Base-by-base conservation (phyloP, 2,888 invertebrate species). In the Campoletis raptor region DNA sequence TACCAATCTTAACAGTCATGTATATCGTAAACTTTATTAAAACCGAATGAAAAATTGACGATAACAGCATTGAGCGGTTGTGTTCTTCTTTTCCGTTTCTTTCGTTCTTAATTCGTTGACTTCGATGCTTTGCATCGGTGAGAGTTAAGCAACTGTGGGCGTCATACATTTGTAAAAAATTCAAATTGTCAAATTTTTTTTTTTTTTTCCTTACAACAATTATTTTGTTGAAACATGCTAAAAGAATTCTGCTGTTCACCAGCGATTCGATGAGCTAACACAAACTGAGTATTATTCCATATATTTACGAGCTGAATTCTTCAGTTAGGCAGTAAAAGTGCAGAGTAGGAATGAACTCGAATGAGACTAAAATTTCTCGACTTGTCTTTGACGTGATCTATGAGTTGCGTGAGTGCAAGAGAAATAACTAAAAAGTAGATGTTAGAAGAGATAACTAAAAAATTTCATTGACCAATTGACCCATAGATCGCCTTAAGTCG, bases 11-110 rank as follows among this genome's bases (percentile, higher is more conserved):
- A 87, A 86, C 78, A 80, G 72, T 83, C 72, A 80, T 86, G 85
- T 83, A 86, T 77, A 86, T 86, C 86, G 70, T 83, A 83, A 83
- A 83, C 72, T 86, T 86, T 83, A 86, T 86, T 86, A 70, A 83
- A 77, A 72, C 76, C 83, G 80, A 83, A 86, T 86, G 37, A 80
- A 61, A 80, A 81, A 66, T 57, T 54, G 67, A 67, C 54, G 67
- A 74, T 73, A 83, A 30, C 61, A 61, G 76, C 79, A 70, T 70
- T 83, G 64, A 83, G 30, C 73, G 64, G 21, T 40, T 36, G 37
- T 64, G 18, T 30, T 61, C 12, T 61, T 61, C 15, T 21, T 61
- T 61, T 30, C 30, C 30, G 48, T 61, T 61, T n/a, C 21, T 67
- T 36, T 73, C 36, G 3, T 73, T 9, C 10, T 36, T n/a, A 36